A percentile compares a stretch with the other conserved stretches of the same genome.
These are phyloP conservation scores for Anagrus nilaparvatae DNA, from an alignment of 1,140 invertebrate species.

Conservation along the genomic window DNA sequence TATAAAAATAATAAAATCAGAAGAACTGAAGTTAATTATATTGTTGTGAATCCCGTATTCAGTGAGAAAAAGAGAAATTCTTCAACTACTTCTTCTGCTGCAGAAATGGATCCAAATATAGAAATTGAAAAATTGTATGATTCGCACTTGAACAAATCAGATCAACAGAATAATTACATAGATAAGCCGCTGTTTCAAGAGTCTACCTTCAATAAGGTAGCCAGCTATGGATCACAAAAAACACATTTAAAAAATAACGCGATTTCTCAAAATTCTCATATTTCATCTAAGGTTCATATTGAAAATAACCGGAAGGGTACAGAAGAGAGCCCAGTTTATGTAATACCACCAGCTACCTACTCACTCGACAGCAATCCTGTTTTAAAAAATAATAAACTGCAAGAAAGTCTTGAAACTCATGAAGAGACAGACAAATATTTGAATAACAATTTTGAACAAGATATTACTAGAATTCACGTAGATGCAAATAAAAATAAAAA, in stretches of 20 bases:
- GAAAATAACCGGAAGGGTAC: slow-evolving; percentile 7
- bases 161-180: slow-evolving; percentile 34
- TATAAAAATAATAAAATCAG: too few species aligned
- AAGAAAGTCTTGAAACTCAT: slow-evolving; percentile 6
- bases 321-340: slow-evolving; percentile 9
- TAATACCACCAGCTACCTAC: slow-evolving; percentile 12
- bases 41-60: too few species aligned
- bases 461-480: slow-evolving; percentile 17
- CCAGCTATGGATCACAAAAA: background rate
- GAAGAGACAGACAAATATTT: slow-evolving; percentile 1
- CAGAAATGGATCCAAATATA: slow-evolving; percentile 15
- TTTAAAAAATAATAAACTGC: slow-evolving; percentile 8
- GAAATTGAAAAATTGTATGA: too few species aligned
- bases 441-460: too few species aligned
- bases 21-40: too few species aligned
- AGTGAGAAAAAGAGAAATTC: background rate
- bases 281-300: background rate
- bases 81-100: slow-evolving; percentile 1
- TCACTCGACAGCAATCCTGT: background rate
- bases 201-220: slow-evolving; percentile 11
- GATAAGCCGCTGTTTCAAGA: slow-evolving; percentile 18
- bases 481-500: slow-evolving; percentile 13
- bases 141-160: slow-evolving; percentile 29
- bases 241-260: too few species aligned
- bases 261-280: too few species aligned